Evolutionary conservation across 2,113 vertebrate genomes (phyloP).

Genomic region (Plestiodon gilberti): DNA sequence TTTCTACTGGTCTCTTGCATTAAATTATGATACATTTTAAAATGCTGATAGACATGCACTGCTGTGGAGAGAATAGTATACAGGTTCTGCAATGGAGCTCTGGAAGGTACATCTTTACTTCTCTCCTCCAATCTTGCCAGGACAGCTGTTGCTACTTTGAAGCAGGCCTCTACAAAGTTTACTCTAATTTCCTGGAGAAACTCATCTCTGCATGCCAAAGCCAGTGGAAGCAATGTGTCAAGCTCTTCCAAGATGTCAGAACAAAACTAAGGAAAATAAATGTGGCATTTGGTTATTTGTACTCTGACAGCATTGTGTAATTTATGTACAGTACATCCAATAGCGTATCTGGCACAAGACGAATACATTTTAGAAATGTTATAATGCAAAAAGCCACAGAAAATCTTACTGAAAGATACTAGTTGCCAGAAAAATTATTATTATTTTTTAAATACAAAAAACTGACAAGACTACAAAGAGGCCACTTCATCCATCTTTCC

Average conservation of each 20-base stretch:
- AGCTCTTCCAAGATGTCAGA: conserved; percentile 87
- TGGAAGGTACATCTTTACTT: conserved; percentile 81
- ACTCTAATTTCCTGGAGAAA: conserved; percentile 86
- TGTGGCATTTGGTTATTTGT: conserved; percentile 63
- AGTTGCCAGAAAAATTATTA: neutral
- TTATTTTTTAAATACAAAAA: neutral
- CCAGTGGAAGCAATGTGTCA: conserved; percentile 89
- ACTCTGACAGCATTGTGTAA: conserved; percentile 61
- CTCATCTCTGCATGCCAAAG: conserved; percentile 85
- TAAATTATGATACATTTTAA: conserved; percentile 79
- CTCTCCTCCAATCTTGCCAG: conserved; percentile 84
- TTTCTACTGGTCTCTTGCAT: conserved; percentile 79
- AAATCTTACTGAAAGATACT: conserved; percentile 16
- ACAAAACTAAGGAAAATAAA: conserved; percentile 87
- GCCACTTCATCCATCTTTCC: neutral
- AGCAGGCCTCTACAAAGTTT: conserved; percentile 88
- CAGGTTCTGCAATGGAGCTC: conserved; percentile 82
- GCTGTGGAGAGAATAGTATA: conserved; percentile 83
- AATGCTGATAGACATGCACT: conserved; percentile 79
- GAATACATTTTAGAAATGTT: conserved; percentile 56
- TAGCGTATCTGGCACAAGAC: conserved; percentile 59
- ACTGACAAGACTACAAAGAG: neutral
- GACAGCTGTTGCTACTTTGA: conserved; percentile 82
- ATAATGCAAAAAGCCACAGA: conserved; percentile 14
- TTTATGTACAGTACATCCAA: conserved; percentile 55